These are phyloP conservation scores for Polymixis flavicincta DNA, from an alignment of 2,888 invertebrate species.

Conservation along the genomic window DNA sequence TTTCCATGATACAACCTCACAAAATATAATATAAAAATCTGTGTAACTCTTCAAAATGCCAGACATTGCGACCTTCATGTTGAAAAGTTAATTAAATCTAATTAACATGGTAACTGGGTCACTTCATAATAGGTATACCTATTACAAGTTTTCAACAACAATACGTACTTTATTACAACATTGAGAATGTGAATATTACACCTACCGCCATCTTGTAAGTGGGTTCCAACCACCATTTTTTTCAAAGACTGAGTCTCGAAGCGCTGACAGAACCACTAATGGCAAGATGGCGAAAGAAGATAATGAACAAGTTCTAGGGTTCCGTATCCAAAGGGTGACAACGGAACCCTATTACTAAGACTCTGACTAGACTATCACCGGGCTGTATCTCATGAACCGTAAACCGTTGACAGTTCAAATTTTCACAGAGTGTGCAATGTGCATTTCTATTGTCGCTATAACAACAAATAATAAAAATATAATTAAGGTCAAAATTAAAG, in stretches of 20 bases:
- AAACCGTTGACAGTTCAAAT: too few species aligned
- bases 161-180: conserved; percentile 54
- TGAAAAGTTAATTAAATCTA: conserved; percentile 59
- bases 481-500: too few species aligned
- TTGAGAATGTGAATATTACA: conserved; percentile 23
- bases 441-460: too few species aligned
- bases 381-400: too few species aligned
- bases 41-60: conserved; percentile 37
- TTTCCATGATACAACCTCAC: not conserved
- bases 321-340: too few species aligned
- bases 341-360: too few species aligned
- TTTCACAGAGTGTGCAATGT: too few species aligned
- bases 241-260: not conserved
- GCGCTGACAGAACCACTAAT: not conserved
- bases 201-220: conserved; percentile 8
- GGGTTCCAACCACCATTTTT: not conserved
- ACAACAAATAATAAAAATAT: too few species aligned
- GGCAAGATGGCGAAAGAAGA: not conserved
- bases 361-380: too few species aligned
- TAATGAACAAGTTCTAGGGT: not conserved
- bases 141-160: conserved; percentile 52
- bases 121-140: conserved; percentile 64
- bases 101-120: conserved; percentile 66
- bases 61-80: conserved; percentile 62
- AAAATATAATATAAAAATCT: conserved; percentile 17